These are phyloP conservation scores for Sarcophaga peregrina DNA, from an alignment of 1,140 invertebrate species.

Conservation along the genomic window DNA sequence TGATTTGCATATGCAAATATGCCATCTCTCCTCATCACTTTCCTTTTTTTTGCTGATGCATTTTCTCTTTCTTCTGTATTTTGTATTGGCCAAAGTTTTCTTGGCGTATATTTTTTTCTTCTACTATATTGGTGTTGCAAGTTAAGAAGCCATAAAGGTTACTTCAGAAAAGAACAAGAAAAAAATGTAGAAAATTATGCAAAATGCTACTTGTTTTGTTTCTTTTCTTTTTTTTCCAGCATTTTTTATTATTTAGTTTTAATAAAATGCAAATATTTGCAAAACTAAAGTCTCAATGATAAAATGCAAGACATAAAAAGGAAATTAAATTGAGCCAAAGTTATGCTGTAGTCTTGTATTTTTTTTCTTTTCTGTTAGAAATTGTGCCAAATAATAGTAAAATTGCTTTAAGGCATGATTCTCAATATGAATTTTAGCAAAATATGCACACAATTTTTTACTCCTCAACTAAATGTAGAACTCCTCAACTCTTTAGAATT, in stretches of 20 bases:
- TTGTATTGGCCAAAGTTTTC: too few species aligned
- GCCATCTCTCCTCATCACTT: background rate
- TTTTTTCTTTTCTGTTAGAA: too few species aligned
- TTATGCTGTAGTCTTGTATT: too few species aligned
- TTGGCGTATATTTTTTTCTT: too few species aligned
- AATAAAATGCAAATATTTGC: conserved; percentile 51
- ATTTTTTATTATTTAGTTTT: conserved; percentile 7
- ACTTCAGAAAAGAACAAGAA: background rate
- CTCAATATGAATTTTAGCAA: too few species aligned
- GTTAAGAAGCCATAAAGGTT: conserved; percentile 28
- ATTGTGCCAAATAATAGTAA: too few species aligned
- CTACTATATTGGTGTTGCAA: background rate
- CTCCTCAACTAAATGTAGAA: too few species aligned
- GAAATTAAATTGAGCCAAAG: background rate
- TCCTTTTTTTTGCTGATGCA: background rate
- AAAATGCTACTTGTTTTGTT: conserved; percentile 13
- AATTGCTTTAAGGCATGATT: too few species aligned
- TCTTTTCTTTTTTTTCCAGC: conserved; percentile 46
- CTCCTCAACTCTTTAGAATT: too few species aligned
- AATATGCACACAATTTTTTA: too few species aligned
- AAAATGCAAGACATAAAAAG: conserved; percentile 3
- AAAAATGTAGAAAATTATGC: background rate
- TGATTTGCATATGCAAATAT: conserved; percentile 59
- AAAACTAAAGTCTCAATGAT: conserved; percentile 22
- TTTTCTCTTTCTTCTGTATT: background rate